Base-by-base conservation (phyloP, 2,113 vertebrate species). In the Irena cyanogastra region DNA sequence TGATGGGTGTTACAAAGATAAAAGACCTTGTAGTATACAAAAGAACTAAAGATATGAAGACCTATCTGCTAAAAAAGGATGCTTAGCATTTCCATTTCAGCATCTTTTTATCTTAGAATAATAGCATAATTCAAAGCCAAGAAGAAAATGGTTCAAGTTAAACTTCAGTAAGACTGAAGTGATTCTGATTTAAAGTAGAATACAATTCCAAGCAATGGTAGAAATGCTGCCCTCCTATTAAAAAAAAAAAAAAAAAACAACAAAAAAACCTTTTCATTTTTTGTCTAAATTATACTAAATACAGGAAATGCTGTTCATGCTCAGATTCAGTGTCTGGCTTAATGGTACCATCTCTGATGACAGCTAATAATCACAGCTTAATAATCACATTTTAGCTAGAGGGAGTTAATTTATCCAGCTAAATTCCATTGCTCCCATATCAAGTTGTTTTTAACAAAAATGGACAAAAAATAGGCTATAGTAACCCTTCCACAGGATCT, bases 81-180 rank as follows among this genome's bases (percentile, higher is more conserved):
- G n/a, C 79, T 89, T 94, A 94, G 68, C 60, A 75, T 70, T 94
- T 96, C 52, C 56, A 76, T 94, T 94, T 60, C 53, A 69, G 23
- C 52, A 69, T 84, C 72, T 75, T 82, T 94, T 92, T 81, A 91
- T 93, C 85, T 83, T 92, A 85, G 45, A 91, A 87, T 86, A 96
- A 77, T 81, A 94, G 52, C 1, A 0, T 81, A 26, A 77, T 93
- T 88, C 83, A 93, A 89, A 92, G 22, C 54, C 49, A 49, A 74
- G 47, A 86, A 63, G 19, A 28, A 89, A 93, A 45, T 45, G 11
- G 16, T 94, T 95, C 50, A 44, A 88, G 54, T 84, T 87, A 85
- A 90, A 44, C 33, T 90, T 89, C 37, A 64, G 44, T 83, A 70
- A 84, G 19, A 61, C n/a, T 63, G 53, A 85, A 93, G 45, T 75